These are phyloP conservation scores for Schlechtendalia chinensis DNA, from an alignment of 1,140 invertebrate species.

Conservation along the genomic window DNA sequence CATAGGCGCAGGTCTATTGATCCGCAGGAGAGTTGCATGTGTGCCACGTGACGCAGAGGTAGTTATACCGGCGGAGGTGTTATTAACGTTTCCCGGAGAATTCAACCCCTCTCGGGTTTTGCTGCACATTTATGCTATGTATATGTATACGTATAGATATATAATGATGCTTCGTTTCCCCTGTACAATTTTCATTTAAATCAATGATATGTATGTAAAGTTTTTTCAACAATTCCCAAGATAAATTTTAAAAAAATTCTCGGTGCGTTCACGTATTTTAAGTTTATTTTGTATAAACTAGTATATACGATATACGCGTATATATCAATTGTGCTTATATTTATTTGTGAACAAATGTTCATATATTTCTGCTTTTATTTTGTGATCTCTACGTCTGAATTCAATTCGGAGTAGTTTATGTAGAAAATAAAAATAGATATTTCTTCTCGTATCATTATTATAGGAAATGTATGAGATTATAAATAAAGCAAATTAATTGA, in stretches of 20 bases:
- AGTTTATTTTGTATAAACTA: not conserved
- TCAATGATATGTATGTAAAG: not conserved
- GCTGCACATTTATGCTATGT: not conserved
- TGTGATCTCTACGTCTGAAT: not conserved
- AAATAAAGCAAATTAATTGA: not conserved
- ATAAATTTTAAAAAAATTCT: not conserved
- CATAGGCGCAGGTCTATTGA: conserved; percentile 21
- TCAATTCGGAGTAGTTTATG: too few relatives aligned
- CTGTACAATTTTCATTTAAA: not conserved
- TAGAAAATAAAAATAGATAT: not conserved
- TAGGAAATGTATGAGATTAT: not conserved
- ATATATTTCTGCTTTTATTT: not conserved
- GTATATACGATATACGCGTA: too few relatives aligned
- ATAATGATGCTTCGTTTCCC: not conserved
- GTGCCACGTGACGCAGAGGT: conserved; percentile 27
- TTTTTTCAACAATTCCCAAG: not conserved
- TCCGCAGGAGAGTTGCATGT: conserved; percentile 32
- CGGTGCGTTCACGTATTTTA: not conserved
- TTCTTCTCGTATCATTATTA: not conserved
- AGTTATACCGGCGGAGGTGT: conserved; percentile 6
- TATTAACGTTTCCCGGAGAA: conserved; percentile 11
- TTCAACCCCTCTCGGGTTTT: conserved; percentile 12
- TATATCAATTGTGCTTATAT: too few relatives aligned
- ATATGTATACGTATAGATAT: not conserved
- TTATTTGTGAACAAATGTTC: too few relatives aligned